A percentile compares a stretch with the other conserved stretches of the same genome.
phyloP scores from a whole-genome alignment of 2,888 invertebrate genomes.

The Acleris literana region DNA sequence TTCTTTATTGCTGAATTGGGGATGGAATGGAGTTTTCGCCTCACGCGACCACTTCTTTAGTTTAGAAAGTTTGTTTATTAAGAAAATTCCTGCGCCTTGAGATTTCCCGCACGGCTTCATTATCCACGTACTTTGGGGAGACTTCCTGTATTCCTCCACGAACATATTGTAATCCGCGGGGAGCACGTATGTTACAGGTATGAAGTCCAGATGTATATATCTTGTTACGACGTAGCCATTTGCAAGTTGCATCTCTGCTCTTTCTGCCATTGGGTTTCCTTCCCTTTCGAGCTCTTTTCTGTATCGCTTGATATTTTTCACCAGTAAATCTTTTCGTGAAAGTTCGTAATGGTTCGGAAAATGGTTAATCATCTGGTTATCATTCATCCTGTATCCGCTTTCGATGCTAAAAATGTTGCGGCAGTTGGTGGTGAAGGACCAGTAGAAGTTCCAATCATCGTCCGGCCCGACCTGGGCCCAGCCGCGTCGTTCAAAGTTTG shows the following conservation, averaged over 20 bases:
- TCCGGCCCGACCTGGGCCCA: slow-evolving; percentile 94
- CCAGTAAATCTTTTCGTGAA: slow-evolving; percentile 96
- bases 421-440: slow-evolving; percentile 96
- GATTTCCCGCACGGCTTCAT: slow-evolving; percentile 99
- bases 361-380: slow-evolving; percentile 97
- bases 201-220: slow-evolving; percentile 93
- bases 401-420: slow-evolving; percentile 96
- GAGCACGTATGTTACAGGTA: slow-evolving; percentile 96
- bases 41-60: slow-evolving; percentile 95
- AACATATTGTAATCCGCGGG: slow-evolving; percentile 98
- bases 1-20: slow-evolving; percentile 91
- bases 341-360: slow-evolving; percentile 98
- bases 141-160: slow-evolving; percentile 96
- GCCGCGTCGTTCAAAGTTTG: slow-evolving; percentile 95
- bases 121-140: slow-evolving; percentile 97
- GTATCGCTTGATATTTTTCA: slow-evolving; percentile 97
- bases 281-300: slow-evolving; percentile 95
- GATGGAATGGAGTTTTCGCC: slow-evolving; percentile 92
- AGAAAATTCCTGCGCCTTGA: slow-evolving; percentile 95
- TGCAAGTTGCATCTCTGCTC: slow-evolving; percentile 76
- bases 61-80: slow-evolving; percentile 97
- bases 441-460: slow-evolving; percentile 98
- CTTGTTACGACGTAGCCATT: slow-evolving; percentile 87
- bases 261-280: slow-evolving; percentile 92
- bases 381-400: slow-evolving; percentile 94